A percentile compares a stretch with the other conserved stretches of the same genome.
phyloP scores from a whole-genome alignment of 23 tunicate genomes.

The Aplidium turbinatum region DNA sequence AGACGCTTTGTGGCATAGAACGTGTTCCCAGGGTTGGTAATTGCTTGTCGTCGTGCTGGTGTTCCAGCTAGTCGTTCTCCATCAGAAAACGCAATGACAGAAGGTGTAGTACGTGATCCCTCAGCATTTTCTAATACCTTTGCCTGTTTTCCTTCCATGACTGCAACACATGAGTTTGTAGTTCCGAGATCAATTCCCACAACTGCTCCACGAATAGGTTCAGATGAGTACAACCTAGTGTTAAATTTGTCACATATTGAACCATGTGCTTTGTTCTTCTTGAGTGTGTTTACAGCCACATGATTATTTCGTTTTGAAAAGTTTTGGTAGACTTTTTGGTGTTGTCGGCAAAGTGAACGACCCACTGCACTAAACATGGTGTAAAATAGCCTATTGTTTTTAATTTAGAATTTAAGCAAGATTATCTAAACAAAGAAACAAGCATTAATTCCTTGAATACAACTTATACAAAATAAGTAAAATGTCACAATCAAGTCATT shows the following conservation, averaged over 20 bases:
- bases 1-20: slow-evolving; percentile 97
- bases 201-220: slow-evolving; percentile 90
- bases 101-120: slow-evolving; percentile 86
- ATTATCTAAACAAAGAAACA: neutral
- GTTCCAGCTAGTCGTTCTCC: slow-evolving; percentile 95
- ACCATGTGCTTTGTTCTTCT: neutral
- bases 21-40: slow-evolving; percentile 95
- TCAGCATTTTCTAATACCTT: slow-evolving; percentile 96
- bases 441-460: neutral
- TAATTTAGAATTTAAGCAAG: neutral
- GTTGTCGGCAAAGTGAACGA: slow-evolving; percentile 42
- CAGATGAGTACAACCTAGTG: slow-evolving; percentile 53
- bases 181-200: slow-evolving; percentile 95
- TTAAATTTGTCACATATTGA: slow-evolving; percentile 21
- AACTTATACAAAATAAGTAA: too few species aligned
- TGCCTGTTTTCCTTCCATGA: slow-evolving; percentile 96
- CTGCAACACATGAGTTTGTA: slow-evolving; percentile 96
- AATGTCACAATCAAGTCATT: too few species aligned
- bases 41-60: slow-evolving; percentile 95
- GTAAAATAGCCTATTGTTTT: too few species aligned
- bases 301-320: slow-evolving; percentile 22
- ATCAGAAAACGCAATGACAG: slow-evolving; percentile 90
- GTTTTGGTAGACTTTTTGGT: slow-evolving; percentile 35
- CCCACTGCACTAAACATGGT: slow-evolving; percentile 38
- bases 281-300: neutral